These are phyloP conservation scores for Sicus ferrugineus DNA, from an alignment of 2,888 invertebrate species.

Conservation along the genomic window DNA sequence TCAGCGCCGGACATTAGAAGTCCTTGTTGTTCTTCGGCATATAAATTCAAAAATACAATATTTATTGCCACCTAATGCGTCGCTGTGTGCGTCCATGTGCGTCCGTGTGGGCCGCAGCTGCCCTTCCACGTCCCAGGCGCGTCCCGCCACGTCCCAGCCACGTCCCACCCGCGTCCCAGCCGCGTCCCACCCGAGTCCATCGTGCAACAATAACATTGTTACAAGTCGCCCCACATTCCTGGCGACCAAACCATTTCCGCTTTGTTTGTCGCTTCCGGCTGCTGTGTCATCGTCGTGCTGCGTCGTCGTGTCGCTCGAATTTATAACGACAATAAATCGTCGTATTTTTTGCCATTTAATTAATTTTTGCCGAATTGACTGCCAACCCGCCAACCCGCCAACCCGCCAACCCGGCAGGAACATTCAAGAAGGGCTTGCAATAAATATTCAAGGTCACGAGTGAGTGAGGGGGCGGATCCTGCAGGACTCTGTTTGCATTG, in stretches of 20 bases:
- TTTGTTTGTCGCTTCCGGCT: neutral
- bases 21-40: neutral
- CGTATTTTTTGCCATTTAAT: conserved; percentile 35
- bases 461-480: no score
- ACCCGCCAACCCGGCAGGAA: neutral
- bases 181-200: no score
- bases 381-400: no score
- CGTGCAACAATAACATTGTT: no score
- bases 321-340: conserved; percentile 36
- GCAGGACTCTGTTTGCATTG: no score
- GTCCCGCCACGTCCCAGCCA: no score
- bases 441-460: conserved; percentile 6
- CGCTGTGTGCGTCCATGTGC: neutral
- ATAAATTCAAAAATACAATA: conserved; percentile 5
- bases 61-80: neutral
- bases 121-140: neutral
- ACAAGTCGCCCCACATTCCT: neutral
- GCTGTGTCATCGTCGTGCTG: neutral
- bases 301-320: neutral
- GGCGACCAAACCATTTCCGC: neutral
- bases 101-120: neutral
- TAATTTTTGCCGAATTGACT: conserved; percentile 33
- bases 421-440: neutral
- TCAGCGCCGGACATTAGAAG: neutral
- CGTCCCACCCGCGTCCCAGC: no score